A percentile compares a stretch with the other conserved stretches of the same genome.
These are phyloP conservation scores for Phyllotreta striolata DNA, from an alignment of 2,888 invertebrate genomes.

Conservation along the genomic window DNA sequence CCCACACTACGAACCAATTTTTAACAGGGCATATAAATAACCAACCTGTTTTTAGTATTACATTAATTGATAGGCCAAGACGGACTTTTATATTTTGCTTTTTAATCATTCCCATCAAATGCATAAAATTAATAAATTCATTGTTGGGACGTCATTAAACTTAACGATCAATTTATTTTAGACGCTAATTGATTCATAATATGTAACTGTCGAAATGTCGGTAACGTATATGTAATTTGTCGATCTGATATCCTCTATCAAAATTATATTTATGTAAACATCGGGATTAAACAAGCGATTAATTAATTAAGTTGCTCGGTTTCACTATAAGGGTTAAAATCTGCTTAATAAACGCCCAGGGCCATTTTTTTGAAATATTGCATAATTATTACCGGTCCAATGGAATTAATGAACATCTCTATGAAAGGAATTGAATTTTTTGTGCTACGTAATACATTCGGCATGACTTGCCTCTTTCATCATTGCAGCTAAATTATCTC, in stretches of 20 bases:
- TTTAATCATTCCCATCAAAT: slow-evolving; percentile 23
- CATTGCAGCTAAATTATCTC: slow-evolving; percentile 13
- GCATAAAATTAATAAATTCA: slow-evolving; percentile 27
- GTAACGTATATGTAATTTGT: slow-evolving; percentile 11
- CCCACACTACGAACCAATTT: slow-evolving; percentile 41
- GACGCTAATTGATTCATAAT: slow-evolving; percentile 5
- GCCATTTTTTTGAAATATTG: slow-evolving; percentile 16
- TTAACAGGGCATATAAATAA: slow-evolving; percentile 38
- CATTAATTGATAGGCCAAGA: slow-evolving; percentile 31
- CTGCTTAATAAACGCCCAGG: slow-evolving; percentile 1
- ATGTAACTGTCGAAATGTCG: slow-evolving; percentile 7
- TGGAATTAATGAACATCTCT: slow-evolving; percentile 24
- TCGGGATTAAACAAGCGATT: neutral
- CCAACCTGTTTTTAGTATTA: slow-evolving; percentile 37
- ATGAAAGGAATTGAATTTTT: slow-evolving; percentile 18
- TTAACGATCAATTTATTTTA: slow-evolving; percentile 20
- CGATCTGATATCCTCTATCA: neutral
- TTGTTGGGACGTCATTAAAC: slow-evolving; percentile 23
- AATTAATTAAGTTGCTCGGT: slow-evolving; percentile 1
- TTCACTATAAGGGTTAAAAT: neutral
- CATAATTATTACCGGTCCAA: slow-evolving; percentile 14
- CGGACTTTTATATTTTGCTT: slow-evolving; percentile 17
- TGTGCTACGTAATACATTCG: slow-evolving; percentile 12
- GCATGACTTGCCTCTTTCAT: slow-evolving; percentile 20
- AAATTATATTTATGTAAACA: too few relatives aligned